Conservation (phyloP, 2,888 invertebrate species). For the Caenorhabditis japonica region DNA sequence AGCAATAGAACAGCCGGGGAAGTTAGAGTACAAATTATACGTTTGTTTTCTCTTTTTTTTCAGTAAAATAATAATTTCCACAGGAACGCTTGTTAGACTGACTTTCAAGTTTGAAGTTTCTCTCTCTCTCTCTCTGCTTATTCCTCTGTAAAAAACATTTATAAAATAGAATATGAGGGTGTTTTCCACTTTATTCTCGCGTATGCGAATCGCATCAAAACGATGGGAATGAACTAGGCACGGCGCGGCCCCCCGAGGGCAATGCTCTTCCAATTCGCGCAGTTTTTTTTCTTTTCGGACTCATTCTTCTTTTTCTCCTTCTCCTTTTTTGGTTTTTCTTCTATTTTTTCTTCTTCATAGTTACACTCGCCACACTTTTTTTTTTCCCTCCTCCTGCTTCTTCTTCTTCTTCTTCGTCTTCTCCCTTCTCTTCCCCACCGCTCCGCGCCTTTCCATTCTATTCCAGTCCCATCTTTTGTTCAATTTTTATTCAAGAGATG, state of each 20-base stretch:
- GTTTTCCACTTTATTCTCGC: slow-evolving; percentile 52
- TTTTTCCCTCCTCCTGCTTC: too few species aligned
- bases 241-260: slow-evolving; percentile 52
- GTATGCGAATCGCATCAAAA: slow-evolving; percentile 52
- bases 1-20: too few species aligned
- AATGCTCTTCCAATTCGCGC: slow-evolving; percentile 54
- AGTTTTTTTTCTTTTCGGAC: slow-evolving; percentile 47
- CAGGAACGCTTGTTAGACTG: too few species aligned
- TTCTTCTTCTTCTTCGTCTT: too few species aligned
- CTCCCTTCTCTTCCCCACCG: neutral
- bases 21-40: too few species aligned
- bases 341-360: slow-evolving; percentile 33
- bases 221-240: slow-evolving; percentile 53
- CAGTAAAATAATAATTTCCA: too few species aligned
- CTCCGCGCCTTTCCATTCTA: too few species aligned
- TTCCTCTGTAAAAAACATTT: too few species aligned
- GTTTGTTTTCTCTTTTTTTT: too few species aligned
- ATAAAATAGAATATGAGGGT: slow-evolving; percentile 13
- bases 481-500: slow-evolving; percentile 46
- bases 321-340: too few species aligned
- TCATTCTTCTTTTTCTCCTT: slow-evolving; percentile 35
- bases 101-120: too few species aligned
- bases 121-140: too few species aligned
- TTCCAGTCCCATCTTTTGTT: slow-evolving; percentile 42
- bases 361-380: slow-evolving; percentile 39